A percentile compares a stretch with the other conserved stretches of the same genome.
phyloP scores from a whole-genome alignment of 1,140 invertebrate species.

The Listronotus bonariensis region DNA sequence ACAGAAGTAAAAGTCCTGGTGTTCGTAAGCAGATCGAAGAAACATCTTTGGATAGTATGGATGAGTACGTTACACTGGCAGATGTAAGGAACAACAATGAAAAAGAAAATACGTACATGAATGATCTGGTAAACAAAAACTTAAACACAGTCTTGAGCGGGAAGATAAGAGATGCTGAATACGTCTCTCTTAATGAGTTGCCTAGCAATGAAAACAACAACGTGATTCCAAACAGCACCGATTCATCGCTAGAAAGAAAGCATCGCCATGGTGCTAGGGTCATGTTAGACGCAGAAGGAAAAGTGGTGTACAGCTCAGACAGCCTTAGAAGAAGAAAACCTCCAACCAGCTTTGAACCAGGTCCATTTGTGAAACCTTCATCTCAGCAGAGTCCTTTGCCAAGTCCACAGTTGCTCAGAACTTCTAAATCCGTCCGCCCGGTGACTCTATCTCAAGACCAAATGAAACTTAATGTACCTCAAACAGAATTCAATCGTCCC shows the following conservation, averaged over 20 bases:
- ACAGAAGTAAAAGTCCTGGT: conserved; percentile 57
- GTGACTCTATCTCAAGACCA: conserved; percentile 43
- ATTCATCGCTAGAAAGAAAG: conserved; percentile 57
- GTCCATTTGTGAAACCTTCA: conserved; percentile 68
- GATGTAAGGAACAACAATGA: conserved; percentile 78
- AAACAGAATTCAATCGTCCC: conserved; percentile 40
- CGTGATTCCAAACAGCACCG: conserved; percentile 53
- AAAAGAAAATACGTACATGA: conserved; percentile 61
- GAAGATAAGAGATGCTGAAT: conserved; percentile 70
- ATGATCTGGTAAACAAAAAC: conserved; percentile 62
- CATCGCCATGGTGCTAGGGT: conserved; percentile 75
- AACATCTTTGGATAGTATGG: conserved; percentile 46
- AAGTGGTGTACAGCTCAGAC: conserved; percentile 88
- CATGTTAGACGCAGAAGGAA: conserved; percentile 83
- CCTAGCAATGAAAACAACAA: conserved; percentile 62
- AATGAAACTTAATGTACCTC: conserved; percentile 25
- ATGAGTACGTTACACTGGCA: conserved; percentile 83
- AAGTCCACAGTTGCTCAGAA: conserved; percentile 57
- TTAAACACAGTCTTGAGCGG: conserved; percentile 61
- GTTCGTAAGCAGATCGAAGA: conserved; percentile 23
- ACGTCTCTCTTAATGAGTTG: conserved; percentile 79
- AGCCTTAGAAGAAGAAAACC: conserved; percentile 80
- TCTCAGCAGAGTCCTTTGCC: conserved; percentile 56
- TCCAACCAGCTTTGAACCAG: conserved; percentile 83
- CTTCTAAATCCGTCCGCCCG: conserved; percentile 54